These are phyloP conservation scores for Cheirogaleus major DNA, from an alignment of 2,797 vertebrate genomes.

Conservation along the genomic window DNA sequence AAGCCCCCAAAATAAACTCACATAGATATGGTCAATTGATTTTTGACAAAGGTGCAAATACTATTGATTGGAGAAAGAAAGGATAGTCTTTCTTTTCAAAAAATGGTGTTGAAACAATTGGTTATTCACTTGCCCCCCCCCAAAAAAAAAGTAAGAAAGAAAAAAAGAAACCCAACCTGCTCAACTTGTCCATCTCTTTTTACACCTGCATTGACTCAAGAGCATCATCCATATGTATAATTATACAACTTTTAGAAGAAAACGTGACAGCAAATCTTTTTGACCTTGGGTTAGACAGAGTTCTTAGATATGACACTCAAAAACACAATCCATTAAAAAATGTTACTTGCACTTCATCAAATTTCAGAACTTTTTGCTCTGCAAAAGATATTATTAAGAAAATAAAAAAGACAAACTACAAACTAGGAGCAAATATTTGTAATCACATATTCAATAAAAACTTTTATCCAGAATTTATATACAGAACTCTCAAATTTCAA, in stretches of 20 bases:
- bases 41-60: constrained; percentile 39
- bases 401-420: not conserved
- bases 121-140: not conserved
- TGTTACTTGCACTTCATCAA: not conserved
- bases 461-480: not conserved
- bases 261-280: not conserved
- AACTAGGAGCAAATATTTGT: not conserved
- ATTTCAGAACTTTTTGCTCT: not conserved
- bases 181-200: not conserved
- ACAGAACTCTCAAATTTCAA: not conserved
- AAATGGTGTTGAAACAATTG: not conserved
- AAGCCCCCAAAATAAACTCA: not conserved
- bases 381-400: not conserved
- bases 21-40: constrained; percentile 12
- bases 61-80: constrained; percentile 17
- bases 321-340: not conserved
- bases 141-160: not conserved
- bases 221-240: not conserved
- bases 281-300: not conserved
- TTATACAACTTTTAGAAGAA: not conserved
- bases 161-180: not conserved
- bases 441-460: not conserved
- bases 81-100: not conserved
- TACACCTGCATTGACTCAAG: not conserved
- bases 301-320: not conserved